These are phyloP conservation scores for Bruchidius siliquastri DNA, from an alignment of 2,888 invertebrate genomes.

Conservation along the genomic window DNA sequence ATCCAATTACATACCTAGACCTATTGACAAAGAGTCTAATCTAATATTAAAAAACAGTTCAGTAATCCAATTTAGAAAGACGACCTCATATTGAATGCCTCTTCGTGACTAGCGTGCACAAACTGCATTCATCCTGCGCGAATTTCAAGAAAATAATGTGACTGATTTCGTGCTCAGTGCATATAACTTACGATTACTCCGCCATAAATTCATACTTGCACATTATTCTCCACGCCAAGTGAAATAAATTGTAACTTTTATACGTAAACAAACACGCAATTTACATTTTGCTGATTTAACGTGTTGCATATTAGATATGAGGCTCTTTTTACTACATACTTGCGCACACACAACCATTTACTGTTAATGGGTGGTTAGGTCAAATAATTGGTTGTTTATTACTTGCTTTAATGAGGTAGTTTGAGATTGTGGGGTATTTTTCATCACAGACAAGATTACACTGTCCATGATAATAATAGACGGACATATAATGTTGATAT, in stretches of 20 bases:
- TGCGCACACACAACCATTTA: background rate
- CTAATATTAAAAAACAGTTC: background rate
- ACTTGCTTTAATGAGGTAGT: background rate
- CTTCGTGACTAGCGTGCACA: background rate
- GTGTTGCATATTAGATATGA: background rate
- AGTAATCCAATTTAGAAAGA: background rate
- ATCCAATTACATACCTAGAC: no score
- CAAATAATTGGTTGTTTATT: background rate
- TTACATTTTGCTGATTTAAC: background rate
- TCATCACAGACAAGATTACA: background rate
- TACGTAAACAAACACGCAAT: background rate
- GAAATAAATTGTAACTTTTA: slow-evolving; percentile 11
- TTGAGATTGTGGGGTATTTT: background rate
- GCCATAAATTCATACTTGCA: slow-evolving; percentile 15
- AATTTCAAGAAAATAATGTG: slow-evolving; percentile 11
- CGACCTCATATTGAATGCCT: background rate
- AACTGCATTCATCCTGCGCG: background rate
- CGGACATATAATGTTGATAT: background rate
- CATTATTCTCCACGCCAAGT: slow-evolving; percentile 14
- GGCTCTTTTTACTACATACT: background rate
- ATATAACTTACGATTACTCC: slow-evolving; percentile 14
- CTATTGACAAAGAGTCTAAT: background rate
- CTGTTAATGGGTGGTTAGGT: background rate
- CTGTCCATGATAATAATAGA: background rate
- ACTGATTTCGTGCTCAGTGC: slow-evolving; percentile 17